Evolutionary conservation across 2,888 invertebrate species (phyloP).

Genomic region (Ecliptopera silaceata): DNA sequence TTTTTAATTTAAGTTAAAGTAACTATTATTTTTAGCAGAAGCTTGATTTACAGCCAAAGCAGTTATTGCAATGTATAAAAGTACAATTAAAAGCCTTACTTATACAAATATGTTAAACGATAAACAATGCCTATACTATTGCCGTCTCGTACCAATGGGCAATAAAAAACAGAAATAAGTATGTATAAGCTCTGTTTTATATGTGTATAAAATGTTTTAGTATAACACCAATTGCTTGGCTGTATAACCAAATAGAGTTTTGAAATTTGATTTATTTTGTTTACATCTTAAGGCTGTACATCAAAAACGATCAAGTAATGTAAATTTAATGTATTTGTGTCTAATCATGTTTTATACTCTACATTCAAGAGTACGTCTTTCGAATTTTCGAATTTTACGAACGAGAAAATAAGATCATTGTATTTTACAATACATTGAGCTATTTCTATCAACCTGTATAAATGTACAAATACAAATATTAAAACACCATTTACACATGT

Average conservation of each 20-base stretch:
- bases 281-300: constrained; percentile 18
- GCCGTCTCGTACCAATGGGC: too few species aligned
- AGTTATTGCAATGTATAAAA: constrained; percentile 30
- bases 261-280: constrained; percentile 8
- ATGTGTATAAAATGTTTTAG: not conserved
- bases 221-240: constrained; percentile 1
- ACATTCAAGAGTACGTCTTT: too few species aligned
- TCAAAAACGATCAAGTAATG: constrained; percentile 25
- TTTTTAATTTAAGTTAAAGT: constrained; percentile 55
- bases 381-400: too few species aligned
- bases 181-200: too few species aligned
- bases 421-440: not conserved
- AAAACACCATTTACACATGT: too few species aligned
- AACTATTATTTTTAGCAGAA: constrained; percentile 55
- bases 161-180: too few species aligned
- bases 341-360: not conserved
- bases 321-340: constrained; percentile 13
- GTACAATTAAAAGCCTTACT: constrained; percentile 39
- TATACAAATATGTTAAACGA: too few species aligned
- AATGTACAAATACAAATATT: not conserved
- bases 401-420: not conserved
- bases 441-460: not conserved
- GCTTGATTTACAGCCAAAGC: constrained; percentile 55
- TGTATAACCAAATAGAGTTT: constrained; percentile 17
- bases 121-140: too few species aligned